Conservation (phyloP, 2,888 invertebrate species). For the Catocala fraxini region DNA sequence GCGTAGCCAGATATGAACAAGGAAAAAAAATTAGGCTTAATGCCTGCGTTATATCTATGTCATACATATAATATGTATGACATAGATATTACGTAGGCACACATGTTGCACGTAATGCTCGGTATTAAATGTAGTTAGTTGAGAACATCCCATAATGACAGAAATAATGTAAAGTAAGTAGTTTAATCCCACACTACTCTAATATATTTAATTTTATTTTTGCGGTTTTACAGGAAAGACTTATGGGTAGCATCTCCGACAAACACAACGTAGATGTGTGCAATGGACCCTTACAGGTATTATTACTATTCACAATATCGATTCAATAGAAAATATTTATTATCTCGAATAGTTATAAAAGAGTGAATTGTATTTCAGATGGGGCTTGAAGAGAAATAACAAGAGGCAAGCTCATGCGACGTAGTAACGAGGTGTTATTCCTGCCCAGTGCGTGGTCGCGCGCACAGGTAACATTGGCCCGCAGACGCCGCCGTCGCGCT, state of each 20-base stretch:
- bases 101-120: no score
- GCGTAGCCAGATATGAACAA: background rate
- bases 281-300: conserved; percentile 83
- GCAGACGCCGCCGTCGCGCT: conserved; percentile 36
- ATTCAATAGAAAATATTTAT: no score
- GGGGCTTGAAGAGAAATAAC: conserved; percentile 87
- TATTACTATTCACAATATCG: no score
- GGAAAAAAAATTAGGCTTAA: no score
- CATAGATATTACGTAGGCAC: no score
- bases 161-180: no score
- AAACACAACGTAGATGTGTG: conserved; percentile 71
- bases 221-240: conserved; percentile 76
- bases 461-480: conserved; percentile 56
- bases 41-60: no score
- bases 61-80: no score
- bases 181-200: no score
- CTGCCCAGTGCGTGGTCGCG: conserved; percentile 49
- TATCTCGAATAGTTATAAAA: no score
- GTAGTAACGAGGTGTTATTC: conserved; percentile 68
- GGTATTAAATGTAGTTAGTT: no score
- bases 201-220: background rate
- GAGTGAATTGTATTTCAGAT: conserved; percentile 67
- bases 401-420: conserved; percentile 62
- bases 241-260: conserved; percentile 78
- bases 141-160: no score